A percentile compares a stretch with the other conserved stretches of the same genome.
Evolutionary conservation across 2,888 invertebrate genomes (phyloP).

Genomic region (Andricus quercusramuli): DNA sequence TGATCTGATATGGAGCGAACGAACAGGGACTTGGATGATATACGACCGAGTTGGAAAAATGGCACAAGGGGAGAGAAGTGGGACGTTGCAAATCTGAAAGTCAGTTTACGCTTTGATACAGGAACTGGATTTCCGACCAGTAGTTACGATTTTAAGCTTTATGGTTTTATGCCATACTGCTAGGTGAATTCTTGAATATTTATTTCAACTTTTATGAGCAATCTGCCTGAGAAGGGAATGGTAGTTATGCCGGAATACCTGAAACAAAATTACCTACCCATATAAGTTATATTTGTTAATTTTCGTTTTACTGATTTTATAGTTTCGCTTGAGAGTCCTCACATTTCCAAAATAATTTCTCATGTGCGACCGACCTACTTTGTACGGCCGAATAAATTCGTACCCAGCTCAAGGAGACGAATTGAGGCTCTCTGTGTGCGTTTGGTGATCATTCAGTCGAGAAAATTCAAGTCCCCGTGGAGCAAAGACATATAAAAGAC

Average conservation of each 20-base stretch:
- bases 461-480: slow-evolving; percentile 14
- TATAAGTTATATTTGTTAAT: not conserved
- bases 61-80: slow-evolving; percentile 15
- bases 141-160: slow-evolving; percentile 38
- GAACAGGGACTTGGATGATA: slow-evolving; percentile 39
- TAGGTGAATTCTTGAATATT: slow-evolving; percentile 32
- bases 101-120: slow-evolving; percentile 38
- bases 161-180: slow-evolving; percentile 34
- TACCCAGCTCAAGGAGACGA: slow-evolving; percentile 24
- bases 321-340: not conserved
- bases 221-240: not conserved
- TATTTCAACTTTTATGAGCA: slow-evolving; percentile 19
- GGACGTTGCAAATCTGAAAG: slow-evolving; percentile 35
- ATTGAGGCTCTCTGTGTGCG: slow-evolving; percentile 17
- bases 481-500: slow-evolving; percentile 18
- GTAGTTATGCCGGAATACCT: not conserved
- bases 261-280: not conserved
- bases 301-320: not conserved
- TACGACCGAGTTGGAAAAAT: slow-evolving; percentile 22
- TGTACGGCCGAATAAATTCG: slow-evolving; percentile 42
- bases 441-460: slow-evolving; percentile 28
- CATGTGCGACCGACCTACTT: slow-evolving; percentile 13
- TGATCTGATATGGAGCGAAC: slow-evolving; percentile 50
- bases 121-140: slow-evolving; percentile 31
- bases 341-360: not conserved